A percentile compares a stretch with the other conserved stretches of the same genome.
These are phyloP conservation scores for Ctenopoma kingsleyae DNA, from an alignment of 2,797 vertebrate genomes.

Conservation along the genomic window DNA sequence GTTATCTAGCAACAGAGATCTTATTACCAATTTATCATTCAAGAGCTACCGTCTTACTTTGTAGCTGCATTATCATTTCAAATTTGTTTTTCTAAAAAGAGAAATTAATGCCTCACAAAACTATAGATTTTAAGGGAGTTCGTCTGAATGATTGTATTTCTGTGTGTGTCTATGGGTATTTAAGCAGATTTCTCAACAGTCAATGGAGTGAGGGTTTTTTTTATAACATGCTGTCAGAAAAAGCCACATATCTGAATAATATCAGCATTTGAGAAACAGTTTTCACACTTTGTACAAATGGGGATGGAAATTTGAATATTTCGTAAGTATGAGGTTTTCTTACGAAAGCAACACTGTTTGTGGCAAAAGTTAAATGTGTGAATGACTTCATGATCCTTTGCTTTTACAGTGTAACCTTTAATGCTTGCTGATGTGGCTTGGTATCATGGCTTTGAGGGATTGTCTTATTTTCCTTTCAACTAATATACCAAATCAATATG, in stretches of 20 bases:
- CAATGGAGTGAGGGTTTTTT: neutral
- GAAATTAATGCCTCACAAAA: neutral
- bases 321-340: neutral
- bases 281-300: neutral
- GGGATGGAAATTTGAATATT: neutral
- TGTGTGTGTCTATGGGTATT: neutral
- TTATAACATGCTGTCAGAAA: slow-evolving; percentile 4
- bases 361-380: neutral
- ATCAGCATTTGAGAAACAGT: neutral
- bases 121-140: slow-evolving; percentile 6
- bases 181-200: neutral
- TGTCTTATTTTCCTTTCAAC: too few species aligned
- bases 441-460: neutral
- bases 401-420: neutral
- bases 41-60: neutral
- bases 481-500: slow-evolving; percentile 2
- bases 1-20: neutral
- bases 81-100: neutral
- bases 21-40: neutral
- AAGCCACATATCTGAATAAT: neutral
- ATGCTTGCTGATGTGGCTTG: neutral
- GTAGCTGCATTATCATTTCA: neutral
- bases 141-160: slow-evolving; percentile 15
- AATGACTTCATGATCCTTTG: neutral
- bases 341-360: neutral